phyloP scores from a whole-genome alignment of 2,888 invertebrate species.

The Nephrocerus scutellatus region DNA sequence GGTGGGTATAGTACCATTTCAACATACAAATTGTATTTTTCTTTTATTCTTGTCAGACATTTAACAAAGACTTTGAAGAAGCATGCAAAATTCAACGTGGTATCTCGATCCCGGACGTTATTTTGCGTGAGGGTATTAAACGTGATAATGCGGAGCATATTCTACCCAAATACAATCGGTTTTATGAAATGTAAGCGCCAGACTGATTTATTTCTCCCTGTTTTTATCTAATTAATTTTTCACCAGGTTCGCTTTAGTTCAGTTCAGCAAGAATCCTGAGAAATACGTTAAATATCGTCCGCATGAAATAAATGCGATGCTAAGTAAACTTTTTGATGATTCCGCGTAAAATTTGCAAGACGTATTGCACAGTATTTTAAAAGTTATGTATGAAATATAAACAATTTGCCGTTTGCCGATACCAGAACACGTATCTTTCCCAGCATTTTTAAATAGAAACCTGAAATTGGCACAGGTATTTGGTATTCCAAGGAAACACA shows the following conservation, averaged over 20 bases:
- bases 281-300: conserved; percentile 90
- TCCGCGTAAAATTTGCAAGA: conserved; percentile 34
- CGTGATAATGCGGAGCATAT: conserved; percentile 84
- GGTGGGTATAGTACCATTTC: conserved; percentile 50
- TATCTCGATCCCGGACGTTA: conserved; percentile 89
- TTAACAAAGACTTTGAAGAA: conserved; percentile 95
- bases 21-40: conserved; percentile 1
- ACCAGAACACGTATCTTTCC: too few relatives aligned
- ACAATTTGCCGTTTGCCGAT: too few relatives aligned
- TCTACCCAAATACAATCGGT: conserved; percentile 75
- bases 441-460: too few relatives aligned
- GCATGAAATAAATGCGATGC: conserved; percentile 70
- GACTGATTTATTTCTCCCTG: conserved; percentile 1
- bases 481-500: too few relatives aligned
- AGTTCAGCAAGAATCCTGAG: conserved; percentile 87
- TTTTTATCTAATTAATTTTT: conserved; percentile 4
- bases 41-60: conserved; percentile 57
- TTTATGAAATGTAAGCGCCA: conserved; percentile 60
- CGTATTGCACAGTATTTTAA: not conserved
- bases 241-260: conserved; percentile 60
- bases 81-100: conserved; percentile 74
- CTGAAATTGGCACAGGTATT: too few relatives aligned
- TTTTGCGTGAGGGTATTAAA: conserved; percentile 79
- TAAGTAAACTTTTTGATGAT: conserved; percentile 90
- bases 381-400: too few relatives aligned